Conservation (phyloP, 2,797 vertebrate species). For the Taenioides sp. region DNA sequence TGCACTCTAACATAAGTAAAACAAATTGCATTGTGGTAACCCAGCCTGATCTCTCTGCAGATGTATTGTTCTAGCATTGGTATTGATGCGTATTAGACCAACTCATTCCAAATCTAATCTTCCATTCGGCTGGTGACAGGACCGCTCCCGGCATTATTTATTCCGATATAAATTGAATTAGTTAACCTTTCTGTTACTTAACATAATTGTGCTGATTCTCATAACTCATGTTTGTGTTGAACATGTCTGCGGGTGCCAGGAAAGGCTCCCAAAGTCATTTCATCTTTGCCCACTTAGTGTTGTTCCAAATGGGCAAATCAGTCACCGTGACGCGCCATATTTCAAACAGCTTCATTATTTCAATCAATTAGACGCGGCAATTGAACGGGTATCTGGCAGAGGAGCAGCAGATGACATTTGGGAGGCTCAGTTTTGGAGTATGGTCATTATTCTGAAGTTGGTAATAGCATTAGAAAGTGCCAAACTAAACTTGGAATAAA, state of each 20-base stretch:
- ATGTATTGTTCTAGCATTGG: neutral
- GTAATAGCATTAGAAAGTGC: constrained; percentile 34
- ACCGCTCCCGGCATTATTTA: constrained; percentile 50
- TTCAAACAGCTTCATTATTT: constrained; percentile 62
- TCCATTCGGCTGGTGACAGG: constrained; percentile 49
- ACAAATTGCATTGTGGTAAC: neutral
- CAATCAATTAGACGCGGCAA: constrained; percentile 57
- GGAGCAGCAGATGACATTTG: constrained; percentile 44
- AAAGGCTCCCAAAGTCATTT: constrained; percentile 62
- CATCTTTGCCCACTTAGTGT: constrained; percentile 65
- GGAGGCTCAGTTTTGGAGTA: constrained; percentile 36
- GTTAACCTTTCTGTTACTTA: constrained; percentile 72
- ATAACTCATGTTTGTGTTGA: constrained; percentile 67
- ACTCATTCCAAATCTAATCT: constrained; percentile 51
- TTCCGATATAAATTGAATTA: constrained; percentile 63
- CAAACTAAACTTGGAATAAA: constrained; percentile 19
- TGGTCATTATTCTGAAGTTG: constrained; percentile 44
- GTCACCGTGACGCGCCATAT: constrained; percentile 53
- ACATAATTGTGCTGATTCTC: constrained; percentile 65
- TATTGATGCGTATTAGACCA: constrained; percentile 11
- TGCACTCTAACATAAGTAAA: neutral
- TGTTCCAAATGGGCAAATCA: constrained; percentile 59
- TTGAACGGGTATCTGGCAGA: constrained; percentile 64
- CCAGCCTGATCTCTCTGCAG: neutral
- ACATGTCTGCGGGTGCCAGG: constrained; percentile 44